Evolutionary conservation across 2,113 vertebrate genomes (phyloP).

Genomic region (Nanorana parkeri): DNA sequence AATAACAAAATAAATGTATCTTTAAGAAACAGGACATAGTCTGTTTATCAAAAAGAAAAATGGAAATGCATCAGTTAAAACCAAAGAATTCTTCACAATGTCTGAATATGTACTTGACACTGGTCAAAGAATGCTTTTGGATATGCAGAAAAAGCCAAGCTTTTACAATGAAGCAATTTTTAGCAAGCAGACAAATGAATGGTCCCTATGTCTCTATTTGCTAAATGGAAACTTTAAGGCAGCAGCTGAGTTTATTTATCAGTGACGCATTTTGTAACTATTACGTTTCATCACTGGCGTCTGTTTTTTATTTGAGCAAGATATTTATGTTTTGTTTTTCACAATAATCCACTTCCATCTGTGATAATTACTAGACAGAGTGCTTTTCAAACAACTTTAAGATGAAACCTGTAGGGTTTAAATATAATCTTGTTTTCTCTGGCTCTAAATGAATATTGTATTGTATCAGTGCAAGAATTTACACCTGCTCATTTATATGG

Average conservation of each 20-base stretch:
- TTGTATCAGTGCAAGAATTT: neutral
- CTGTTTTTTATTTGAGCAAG: slow-evolving; percentile 6
- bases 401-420: neutral
- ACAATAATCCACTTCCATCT: neutral
- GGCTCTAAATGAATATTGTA: neutral
- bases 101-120: neutral
- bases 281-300: neutral
- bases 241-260: slow-evolving; percentile 1
- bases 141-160: neutral
- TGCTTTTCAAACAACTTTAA: neutral
- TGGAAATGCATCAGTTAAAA: neutral
- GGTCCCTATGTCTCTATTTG: neutral
- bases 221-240: neutral
- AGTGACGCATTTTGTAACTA: neutral
- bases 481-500: neutral
- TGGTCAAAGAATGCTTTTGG: neutral
- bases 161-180: neutral
- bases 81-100: neutral
- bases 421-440: neutral
- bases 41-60: neutral
- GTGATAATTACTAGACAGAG: neutral
- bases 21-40: neutral
- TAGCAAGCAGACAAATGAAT: neutral
- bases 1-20: neutral
- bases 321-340: slow-evolving; percentile 25